Evolutionary conservation across 2,113 vertebrate genomes (phyloP), one percentile per base, ranked within the genome.

Genomic region (Trochalopteron elliotii): DNA sequence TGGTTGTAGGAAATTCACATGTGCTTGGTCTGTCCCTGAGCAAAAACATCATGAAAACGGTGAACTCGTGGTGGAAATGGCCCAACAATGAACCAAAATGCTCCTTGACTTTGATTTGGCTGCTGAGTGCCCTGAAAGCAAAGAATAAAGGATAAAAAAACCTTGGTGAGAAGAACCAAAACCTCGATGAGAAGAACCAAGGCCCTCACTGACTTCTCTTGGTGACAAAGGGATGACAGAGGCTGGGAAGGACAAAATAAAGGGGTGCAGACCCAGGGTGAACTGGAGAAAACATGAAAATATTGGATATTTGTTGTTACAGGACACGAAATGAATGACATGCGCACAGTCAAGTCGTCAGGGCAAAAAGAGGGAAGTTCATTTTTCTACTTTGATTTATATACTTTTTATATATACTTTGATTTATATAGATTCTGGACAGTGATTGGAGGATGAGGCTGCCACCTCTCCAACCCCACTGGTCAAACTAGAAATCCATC

Each of bases 1-100:
- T 15, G 25, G 31, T 0, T 5, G 5, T 1, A 23, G 56, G 52
- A 40, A 49, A 21, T 10, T 5, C 19, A 27, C 0, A 2, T 18
- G n/a, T 4, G 2, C 22, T 63, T 15, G 44, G 22, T 22, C 20
- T 35, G 12, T 33, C 16, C 28, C 52, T n/a, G 57, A 64, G 57
- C 22, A 80, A 30, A 76, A 50, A 3, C 7, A 6, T 1, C 22
- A 9, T 4, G 30, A 2, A 15, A 56, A 76, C 11, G 20, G 18
- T 30, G 40, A 80, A 49, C 4, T 53, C 11, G 4, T 39, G 55
- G 25, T 11, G 9, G 40, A 31, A 22, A 11, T 2, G 70, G 45
- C 53, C 35, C 76, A 55, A 0, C 6, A 31, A 31, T 0, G 3
- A 87, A 42, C 39, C 40, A 28, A 24, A 33, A 8, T 42, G 33